Evolutionary conservation across 2,888 invertebrate genomes (phyloP).

Genomic region (Drosophila koepferae): DNA sequence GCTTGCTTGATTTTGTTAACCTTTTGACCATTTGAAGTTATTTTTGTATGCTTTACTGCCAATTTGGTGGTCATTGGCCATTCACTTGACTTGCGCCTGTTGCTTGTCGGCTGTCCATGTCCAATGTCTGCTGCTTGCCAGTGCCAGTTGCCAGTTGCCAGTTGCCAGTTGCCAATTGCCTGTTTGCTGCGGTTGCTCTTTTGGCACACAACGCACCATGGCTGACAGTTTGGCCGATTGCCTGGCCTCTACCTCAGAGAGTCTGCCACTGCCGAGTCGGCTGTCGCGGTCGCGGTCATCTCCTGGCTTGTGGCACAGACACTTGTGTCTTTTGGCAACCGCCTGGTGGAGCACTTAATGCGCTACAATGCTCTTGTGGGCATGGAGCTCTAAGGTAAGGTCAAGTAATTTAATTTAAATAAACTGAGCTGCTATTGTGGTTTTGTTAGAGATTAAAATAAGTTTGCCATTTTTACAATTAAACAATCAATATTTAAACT

Average conservation of each 20-base stretch:
- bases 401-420: neutral
- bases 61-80: slow-evolving; percentile 81
- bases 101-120: slow-evolving; percentile 48
- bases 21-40: slow-evolving; percentile 81
- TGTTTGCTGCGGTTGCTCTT: slow-evolving; percentile 65
- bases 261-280: slow-evolving; percentile 11
- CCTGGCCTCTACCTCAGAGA: slow-evolving; percentile 45
- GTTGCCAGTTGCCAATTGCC: slow-evolving; percentile 41
- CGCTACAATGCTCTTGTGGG: slow-evolving; percentile 19
- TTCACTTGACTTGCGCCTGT: slow-evolving; percentile 80
- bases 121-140: slow-evolving; percentile 48
- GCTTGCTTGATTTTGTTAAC: slow-evolving; percentile 79
- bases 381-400: neutral
- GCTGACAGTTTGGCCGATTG: slow-evolving; percentile 76
- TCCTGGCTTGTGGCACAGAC: slow-evolving; percentile 69
- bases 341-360: slow-evolving; percentile 11
- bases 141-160: slow-evolving; percentile 40
- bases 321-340: slow-evolving; percentile 31
- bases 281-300: slow-evolving; percentile 73
- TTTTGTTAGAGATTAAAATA: too few species aligned
- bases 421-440: neutral
- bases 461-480: neutral
- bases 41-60: slow-evolving; percentile 82
- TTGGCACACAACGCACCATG: slow-evolving; percentile 77
- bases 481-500: neutral